A percentile compares a stretch with the other conserved stretches of the same genome.
phyloP scores from a whole-genome alignment of 2,113 vertebrate genomes.

The Pantherophis guttatus region DNA sequence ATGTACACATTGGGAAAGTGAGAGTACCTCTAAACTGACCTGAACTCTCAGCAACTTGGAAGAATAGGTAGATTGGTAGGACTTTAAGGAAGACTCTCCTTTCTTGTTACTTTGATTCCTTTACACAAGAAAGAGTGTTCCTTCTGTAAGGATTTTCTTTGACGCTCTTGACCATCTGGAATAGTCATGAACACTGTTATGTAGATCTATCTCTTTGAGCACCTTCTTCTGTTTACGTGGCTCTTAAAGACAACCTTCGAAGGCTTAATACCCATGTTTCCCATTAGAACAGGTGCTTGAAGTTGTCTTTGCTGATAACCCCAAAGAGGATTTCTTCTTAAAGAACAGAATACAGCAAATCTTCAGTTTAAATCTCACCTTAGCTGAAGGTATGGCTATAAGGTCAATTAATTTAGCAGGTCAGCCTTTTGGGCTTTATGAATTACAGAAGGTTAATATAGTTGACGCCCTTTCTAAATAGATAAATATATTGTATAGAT shows the following conservation, averaged over 20 bases:
- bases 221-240: slow-evolving; percentile 24
- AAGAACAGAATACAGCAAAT: not conserved
- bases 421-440: not conserved
- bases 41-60: slow-evolving; percentile 32
- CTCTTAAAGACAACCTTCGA: not conserved
- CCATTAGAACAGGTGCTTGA: not conserved
- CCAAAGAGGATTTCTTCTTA: not conserved
- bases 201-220: not conserved
- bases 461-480: not conserved
- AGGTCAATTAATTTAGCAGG: not conserved
- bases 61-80: slow-evolving; percentile 13
- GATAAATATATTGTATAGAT: too few species aligned
- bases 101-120: slow-evolving; percentile 34
- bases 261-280: not conserved
- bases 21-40: slow-evolving; percentile 45
- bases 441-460: not conserved
- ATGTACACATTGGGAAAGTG: slow-evolving; percentile 21
- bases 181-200: slow-evolving; percentile 12
- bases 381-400: not conserved
- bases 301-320: not conserved
- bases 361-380: not conserved
- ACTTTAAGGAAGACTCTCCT: slow-evolving; percentile 36
- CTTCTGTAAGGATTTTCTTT: slow-evolving; percentile 34
- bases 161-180: not conserved
- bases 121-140: not conserved